Evolutionary conservation across 2,113 vertebrate species (phyloP), one percentile per base, ranked within the genome.

Genomic region (Eurypyga helias): DNA sequence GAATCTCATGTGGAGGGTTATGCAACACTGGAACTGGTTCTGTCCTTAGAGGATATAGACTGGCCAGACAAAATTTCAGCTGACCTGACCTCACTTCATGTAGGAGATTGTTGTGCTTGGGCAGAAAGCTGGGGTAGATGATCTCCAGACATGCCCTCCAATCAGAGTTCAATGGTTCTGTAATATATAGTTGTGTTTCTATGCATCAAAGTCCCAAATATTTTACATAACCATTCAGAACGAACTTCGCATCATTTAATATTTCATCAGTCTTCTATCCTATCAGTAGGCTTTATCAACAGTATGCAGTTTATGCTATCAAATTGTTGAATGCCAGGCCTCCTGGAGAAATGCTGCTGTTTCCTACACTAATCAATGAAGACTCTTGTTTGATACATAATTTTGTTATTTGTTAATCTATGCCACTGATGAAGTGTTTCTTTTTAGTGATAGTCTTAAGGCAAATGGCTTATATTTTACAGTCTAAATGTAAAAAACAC

Each of bases 81-180:
- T 71, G 49, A 62, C 8, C 21, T 54, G 14, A 62, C 31, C 10
- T 46, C 2, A 0, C 31, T 9, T 46, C 2, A 0, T 51, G 45
- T 45, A 52, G 17, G 13, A 79, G 20, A 15, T 58, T 23, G 7
- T 9, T 65, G 19, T 69, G 23, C 6, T 70, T 70, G 46, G 26
- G 14, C 3, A 43, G 38, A 62, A 72, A 51, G 5, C 11, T 49
- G 9, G 8, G 60, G 20, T 10, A 55, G 19, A 60, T 38, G 60
- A 70, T 6, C 9, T 61, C 29, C 41, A 70, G 33, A 19, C 4
- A 73, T 25, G 15, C 9, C 29, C 8, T 81, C 11, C 29, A 73
- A 7, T 8, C 26, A 49, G 5, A 51, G 10, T 51, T 65, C 33
- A 38, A 4, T 18, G 23, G 38, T 28, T 84, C 54, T 57, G 17